Conservation (phyloP, 2,113 vertebrate species). For the Notothenia rossii region DNA sequence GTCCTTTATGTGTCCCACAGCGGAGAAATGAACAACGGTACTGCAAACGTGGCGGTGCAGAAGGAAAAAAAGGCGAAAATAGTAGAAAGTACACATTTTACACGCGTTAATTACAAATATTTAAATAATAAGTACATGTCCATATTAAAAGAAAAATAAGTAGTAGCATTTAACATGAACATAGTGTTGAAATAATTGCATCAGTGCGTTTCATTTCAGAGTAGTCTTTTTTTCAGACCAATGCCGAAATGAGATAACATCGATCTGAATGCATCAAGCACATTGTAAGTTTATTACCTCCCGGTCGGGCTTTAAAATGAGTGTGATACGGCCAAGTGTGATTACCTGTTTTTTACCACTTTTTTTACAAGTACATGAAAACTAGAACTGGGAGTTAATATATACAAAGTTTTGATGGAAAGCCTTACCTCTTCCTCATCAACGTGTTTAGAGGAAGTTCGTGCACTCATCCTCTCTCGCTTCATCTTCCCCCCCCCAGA, state of each 20-base stretch:
- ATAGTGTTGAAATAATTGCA: no score
- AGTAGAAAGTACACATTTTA: no score
- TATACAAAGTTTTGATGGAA: not conserved
- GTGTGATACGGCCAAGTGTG: not conserved
- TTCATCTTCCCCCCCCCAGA: constrained; percentile 93
- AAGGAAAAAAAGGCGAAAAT: no score
- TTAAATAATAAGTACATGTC: no score
- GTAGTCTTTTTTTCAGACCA: not conserved
- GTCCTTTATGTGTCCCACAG: no score
- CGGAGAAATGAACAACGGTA: no score
- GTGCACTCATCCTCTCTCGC: constrained; percentile 83
- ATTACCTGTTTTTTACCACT: not conserved
- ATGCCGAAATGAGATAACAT: not conserved
- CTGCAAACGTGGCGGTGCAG: no score
- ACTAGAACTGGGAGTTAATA: not conserved
- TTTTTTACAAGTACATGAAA: not conserved
- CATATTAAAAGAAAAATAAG: no score
- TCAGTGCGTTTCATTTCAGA: not conserved
- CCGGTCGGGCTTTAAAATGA: not conserved
- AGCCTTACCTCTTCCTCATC: constrained; percentile 86
- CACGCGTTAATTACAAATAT: no score
- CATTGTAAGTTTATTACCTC: not conserved
- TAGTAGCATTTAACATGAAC: no score
- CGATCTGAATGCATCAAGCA: not conserved
- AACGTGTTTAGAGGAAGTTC: constrained; percentile 82